Evolutionary conservation across 2,797 vertebrate genomes (phyloP).

Genomic region (Amblyraja radiata): DNA sequence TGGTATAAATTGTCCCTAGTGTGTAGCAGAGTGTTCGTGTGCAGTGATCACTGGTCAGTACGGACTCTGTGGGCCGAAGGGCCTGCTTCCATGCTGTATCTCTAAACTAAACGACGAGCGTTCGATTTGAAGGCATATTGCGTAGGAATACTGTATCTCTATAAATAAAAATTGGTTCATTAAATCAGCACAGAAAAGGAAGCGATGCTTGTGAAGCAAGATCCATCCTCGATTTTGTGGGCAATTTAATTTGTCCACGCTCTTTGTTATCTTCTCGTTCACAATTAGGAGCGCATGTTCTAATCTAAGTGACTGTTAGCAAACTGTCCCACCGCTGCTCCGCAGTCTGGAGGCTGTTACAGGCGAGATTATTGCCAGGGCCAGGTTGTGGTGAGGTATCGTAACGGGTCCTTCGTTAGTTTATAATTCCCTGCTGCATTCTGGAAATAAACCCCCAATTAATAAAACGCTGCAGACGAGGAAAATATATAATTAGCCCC

Average conservation of each 20-base stretch:
- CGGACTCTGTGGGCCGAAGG: too few species aligned
- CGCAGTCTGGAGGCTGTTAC: neutral
- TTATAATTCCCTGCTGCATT: slow-evolving; percentile 15
- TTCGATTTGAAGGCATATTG: slow-evolving; percentile 35
- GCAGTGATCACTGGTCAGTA: too few species aligned
- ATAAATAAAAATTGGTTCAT: slow-evolving; percentile 60
- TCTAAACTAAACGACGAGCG: neutral
- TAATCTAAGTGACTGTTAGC: neutral
- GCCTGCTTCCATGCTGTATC: neutral
- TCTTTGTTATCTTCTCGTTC: slow-evolving; percentile 58
- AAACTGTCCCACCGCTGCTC: slow-evolving; percentile 15
- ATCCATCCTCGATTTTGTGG: slow-evolving; percentile 53
- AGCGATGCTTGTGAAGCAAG: slow-evolving; percentile 52
- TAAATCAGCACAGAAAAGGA: slow-evolving; percentile 50
- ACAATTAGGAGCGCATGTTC: slow-evolving; percentile 45
- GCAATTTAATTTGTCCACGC: slow-evolving; percentile 54
- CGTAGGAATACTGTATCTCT: slow-evolving; percentile 52
- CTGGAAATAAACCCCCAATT: slow-evolving; percentile 19
- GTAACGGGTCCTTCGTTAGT: neutral
- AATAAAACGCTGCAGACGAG: neutral
- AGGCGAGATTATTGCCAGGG: neutral
- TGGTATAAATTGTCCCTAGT: too few species aligned
- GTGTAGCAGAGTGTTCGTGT: too few species aligned
- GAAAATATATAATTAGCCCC: neutral
- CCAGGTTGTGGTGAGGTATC: neutral